Evolutionary conservation across 2,888 invertebrate genomes (phyloP).

Genomic region (Griposia aprilina): DNA sequence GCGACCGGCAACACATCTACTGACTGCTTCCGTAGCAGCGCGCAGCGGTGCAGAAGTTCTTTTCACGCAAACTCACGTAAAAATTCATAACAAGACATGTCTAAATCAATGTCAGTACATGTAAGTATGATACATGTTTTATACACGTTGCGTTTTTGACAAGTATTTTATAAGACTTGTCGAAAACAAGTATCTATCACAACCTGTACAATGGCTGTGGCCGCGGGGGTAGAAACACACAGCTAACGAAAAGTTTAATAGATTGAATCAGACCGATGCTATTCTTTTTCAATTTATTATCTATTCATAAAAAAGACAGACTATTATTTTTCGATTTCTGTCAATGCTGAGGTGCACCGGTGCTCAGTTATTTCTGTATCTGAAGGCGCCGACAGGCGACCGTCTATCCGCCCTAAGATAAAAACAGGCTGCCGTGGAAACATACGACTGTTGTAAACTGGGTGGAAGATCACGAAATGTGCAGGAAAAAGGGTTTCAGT

Average conservation of each 20-base stretch:
- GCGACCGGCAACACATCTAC: neutral
- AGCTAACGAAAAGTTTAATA: too few relatives aligned
- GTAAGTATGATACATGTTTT: too few relatives aligned
- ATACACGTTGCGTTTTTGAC: too few relatives aligned
- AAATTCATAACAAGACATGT: neutral
- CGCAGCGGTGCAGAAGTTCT: neutral
- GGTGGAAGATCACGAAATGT: neutral
- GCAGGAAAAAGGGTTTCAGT: neutral
- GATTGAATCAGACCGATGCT: too few relatives aligned
- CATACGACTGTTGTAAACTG: neutral
- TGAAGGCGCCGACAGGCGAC: conserved; percentile 12
- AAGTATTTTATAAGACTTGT: too few relatives aligned
- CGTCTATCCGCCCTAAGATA: neutral
- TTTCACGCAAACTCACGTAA: neutral
- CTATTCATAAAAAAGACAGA: too few relatives aligned
- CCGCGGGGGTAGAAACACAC: too few relatives aligned
- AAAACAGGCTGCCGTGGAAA: conserved; percentile 5
- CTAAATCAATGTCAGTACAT: too few relatives aligned
- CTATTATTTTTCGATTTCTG: too few relatives aligned
- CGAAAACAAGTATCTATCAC: too few relatives aligned
- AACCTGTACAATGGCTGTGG: too few relatives aligned
- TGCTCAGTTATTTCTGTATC: conserved; percentile 5
- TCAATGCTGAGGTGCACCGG: neutral
- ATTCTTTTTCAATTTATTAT: too few relatives aligned
- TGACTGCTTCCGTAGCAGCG: neutral